Evolutionary conservation across 2,888 invertebrate species (phyloP).

Genomic region (Dexiosoma caninum): DNA sequence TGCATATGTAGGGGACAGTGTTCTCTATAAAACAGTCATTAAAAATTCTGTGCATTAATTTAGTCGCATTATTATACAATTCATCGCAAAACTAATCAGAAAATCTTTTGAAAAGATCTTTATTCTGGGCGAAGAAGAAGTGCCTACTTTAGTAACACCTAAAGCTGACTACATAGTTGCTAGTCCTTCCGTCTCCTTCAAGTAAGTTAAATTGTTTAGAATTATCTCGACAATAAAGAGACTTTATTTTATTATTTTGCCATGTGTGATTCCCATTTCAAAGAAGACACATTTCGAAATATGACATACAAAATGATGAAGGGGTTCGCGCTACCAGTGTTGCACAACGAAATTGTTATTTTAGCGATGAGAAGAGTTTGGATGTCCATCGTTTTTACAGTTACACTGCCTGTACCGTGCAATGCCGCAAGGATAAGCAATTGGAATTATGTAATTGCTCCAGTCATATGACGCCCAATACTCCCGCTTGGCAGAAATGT

Average conservation of each 20-base stretch:
- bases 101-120: too few species aligned
- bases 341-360: slow-evolving; percentile 84
- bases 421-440: slow-evolving; percentile 84
- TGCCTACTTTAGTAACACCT: slow-evolving; percentile 83
- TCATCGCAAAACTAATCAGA: too few species aligned
- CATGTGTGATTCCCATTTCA: too few species aligned
- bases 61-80: too few species aligned
- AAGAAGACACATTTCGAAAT: slow-evolving; percentile 80
- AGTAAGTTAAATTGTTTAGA: slow-evolving; percentile 64
- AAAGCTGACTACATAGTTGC: slow-evolving; percentile 81
- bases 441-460: slow-evolving; percentile 82
- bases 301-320: slow-evolving; percentile 84
- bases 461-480: slow-evolving; percentile 84
- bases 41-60: too few species aligned
- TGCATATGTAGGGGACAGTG: too few species aligned
- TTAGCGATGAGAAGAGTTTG: slow-evolving; percentile 82
- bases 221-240: not conserved
- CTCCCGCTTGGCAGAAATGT: slow-evolving; percentile 79
- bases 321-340: slow-evolving; percentile 81
- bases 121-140: slow-evolving; percentile 83
- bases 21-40: too few species aligned
- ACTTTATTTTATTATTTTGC: too few species aligned
- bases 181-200: slow-evolving; percentile 79
- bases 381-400: slow-evolving; percentile 84
- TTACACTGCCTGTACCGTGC: slow-evolving; percentile 85